Percentiles rank a stretch among this genome's conserved stretches.
These are phyloP conservation scores for Dendrocopos noguchii DNA, from an alignment of 2,113 vertebrate genomes.

Conservation along the genomic window DNA sequence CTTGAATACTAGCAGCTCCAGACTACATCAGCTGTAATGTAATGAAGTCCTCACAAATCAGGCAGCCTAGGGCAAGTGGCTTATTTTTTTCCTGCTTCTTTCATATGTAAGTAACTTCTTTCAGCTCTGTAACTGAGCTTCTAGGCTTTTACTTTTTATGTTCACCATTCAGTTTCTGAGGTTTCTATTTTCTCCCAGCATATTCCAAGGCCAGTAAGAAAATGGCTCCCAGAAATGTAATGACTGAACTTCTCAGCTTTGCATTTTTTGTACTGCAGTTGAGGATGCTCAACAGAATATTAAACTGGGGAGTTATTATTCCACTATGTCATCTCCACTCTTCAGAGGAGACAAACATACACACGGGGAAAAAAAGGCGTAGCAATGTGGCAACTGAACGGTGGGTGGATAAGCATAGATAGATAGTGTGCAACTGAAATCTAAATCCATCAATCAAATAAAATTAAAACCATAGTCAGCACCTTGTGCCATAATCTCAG, in stretches of 20 bases:
- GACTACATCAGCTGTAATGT: background rate
- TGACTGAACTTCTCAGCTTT: conserved; percentile 24
- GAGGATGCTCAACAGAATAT: conserved; percentile 45
- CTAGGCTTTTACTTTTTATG: conserved; percentile 41
- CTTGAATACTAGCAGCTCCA: background rate
- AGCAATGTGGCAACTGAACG: conserved; percentile 3
- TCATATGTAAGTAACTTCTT: conserved; percentile 47
- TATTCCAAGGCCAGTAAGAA: conserved; percentile 27
- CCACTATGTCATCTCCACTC: conserved; percentile 33
- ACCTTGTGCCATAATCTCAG: conserved; percentile 58
- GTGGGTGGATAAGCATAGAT: conserved; percentile 42
- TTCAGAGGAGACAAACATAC: conserved; percentile 33
- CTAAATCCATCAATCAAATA: conserved; percentile 62
- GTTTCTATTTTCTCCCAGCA: conserved; percentile 22
- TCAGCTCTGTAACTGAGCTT: conserved; percentile 34
- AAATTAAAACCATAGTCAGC: conserved; percentile 69
- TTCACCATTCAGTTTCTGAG: conserved; percentile 15
- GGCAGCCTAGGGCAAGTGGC: background rate
- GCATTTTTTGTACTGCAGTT: conserved; percentile 28
- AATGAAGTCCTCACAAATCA: conserved; percentile 1
- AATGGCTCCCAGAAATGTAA: conserved; percentile 33
- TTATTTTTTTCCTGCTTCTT: conserved; percentile 43
- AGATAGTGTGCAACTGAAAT: conserved; percentile 47
- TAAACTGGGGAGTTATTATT: conserved; percentile 53
- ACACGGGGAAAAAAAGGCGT: background rate